Base-by-base conservation (phyloP, 2,888 invertebrate genomes). In the Arrhopalites spinosus region DNA sequence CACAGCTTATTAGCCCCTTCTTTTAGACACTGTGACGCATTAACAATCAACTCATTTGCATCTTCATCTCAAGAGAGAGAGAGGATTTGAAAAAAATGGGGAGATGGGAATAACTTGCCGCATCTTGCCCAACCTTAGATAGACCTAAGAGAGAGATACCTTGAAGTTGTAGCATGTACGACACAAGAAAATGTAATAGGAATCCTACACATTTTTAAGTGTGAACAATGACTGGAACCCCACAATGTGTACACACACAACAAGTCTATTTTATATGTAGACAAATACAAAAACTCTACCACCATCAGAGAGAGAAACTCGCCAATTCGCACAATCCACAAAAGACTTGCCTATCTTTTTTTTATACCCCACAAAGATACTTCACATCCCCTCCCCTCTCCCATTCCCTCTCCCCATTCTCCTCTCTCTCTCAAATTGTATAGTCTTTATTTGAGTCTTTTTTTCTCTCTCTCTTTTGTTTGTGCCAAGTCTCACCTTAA, bases 31-130 rank as follows among this genome's bases (percentile, higher is more conserved):
- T 72, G 72, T 72, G 72, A 47, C 72, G 72, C 72, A 72, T 72
- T 72, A 72, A 72, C 63, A 72, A 72, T 63, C 63, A 36, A 63
- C 72, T 72, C 72, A 72, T 72, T 72, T 72, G 72, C 72, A 63
- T 72, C 72, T 72, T 61, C 63, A 5, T n/a, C n/a, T n/a, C n/a
- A n/a, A n/a, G n/a, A 56, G 20, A 56, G 3, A 15, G 20, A n/a
- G 23, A 56, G 17, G 56, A 15, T 47, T 13, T 47, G 11, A 47
- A 47, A 47, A 47, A 47, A 56, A 36, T 3, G 56, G 17, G 20
- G 5, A 23, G 56, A 23, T 56, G 56, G 15, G 56, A 56, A 56
- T 36, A 3, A 3, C 3, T 11, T 11, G 56, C 20, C 23, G 56
- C 56, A 5, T 8, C 56, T 56, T 20, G 56, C 56, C 23, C 56